Base-by-base conservation (phyloP, 2,888 invertebrate species). In the Rotaria macrura region DNA sequence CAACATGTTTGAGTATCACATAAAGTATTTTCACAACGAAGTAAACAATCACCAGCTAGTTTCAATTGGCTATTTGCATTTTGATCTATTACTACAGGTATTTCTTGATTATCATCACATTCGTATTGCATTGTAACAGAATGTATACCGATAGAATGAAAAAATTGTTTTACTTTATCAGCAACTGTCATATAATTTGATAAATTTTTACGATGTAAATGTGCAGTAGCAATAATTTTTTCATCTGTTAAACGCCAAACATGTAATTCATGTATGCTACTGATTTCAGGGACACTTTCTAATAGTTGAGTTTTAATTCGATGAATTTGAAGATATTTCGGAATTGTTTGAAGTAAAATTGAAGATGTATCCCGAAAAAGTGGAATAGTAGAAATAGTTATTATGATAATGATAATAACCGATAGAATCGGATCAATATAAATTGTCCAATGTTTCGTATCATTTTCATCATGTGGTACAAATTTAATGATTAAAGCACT, bases 241-340 rank as follows among this genome's bases (percentile, higher is more conserved):
- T 97, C 96, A 0, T 97, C 97, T 52, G 97, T 96, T 88, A 98
- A 92, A 92, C 97, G 97, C 98, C 98, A 98, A 20, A 98, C 95
- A 90, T 98, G 97, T 90, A 98, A 96, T 91, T 98, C 97, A 90
- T 98, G 97, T 1, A 98, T 96, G 0, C 96, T 97, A 85, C 96
- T 91, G 40, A 97, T 96, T 0, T 97, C 97, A 55, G 57, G 43
- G 12, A 89, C 95, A 89, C 95, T 95, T 89, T 94, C 94, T 87
- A 96, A 91, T 83, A 97, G 92, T 87, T 95, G 93, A 89, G 94
- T 93, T 90, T 96, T 95, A 89, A 97, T 95, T 20, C 92, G 92
- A 87, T 93, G 93, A 79, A 95, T 94, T 92, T 96, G 95, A 89
- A 98, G 96, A 91, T 97, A 97, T 29, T 96, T 96, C 84, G 99